Evolutionary conservation across 2,888 invertebrate genomes (phyloP), one percentile per base, ranked within the genome.

Genomic region (Timandra comae): DNA sequence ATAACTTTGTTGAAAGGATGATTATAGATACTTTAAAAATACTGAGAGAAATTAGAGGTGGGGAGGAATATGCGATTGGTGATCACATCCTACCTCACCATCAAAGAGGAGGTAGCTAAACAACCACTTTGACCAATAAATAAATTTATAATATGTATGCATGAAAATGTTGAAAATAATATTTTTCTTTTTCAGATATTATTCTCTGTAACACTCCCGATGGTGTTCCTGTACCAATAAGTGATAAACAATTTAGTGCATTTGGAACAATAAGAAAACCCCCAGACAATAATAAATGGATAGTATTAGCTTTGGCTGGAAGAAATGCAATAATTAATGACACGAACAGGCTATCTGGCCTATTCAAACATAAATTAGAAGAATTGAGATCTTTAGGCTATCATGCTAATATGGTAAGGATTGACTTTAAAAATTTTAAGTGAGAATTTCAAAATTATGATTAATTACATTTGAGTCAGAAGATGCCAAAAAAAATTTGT

Each of bases 31-130:
- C 90, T 0, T 70, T 85, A n/a, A 86, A 86, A 30, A 56, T 74
- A 0, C 48, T 89, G 2, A 69, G 70, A 38, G 63, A 75, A 23
- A 53, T 82, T n/a, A 70, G 90, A 22, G 88, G 87, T 1, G 82
- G 86, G 3, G 56, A 73, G 10, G 68, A 87, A 0, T 85, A 69
- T 63, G 70, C 88, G 2, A 54, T 63, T 37, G 67, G 81, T 3
- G 79, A 87, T 37, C 91, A 92, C 60, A 69, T 93, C 41, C 59
- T 94, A 41, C 91, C 93, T 5, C 92, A 94, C 52, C 90, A 88
- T 58, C 80, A 88, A 46, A 86, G 87, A 65, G 87, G 90, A 58
- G 90, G 89, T 89, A 68, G 47, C 5, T 13, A 19, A n/a, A 3
- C 7, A 29, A 26, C n/a, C n/a, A n/a, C 19, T 27, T 9, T 16